Base-by-base conservation (phyloP, 1,140 invertebrate genomes). In the Solen grandis region DNA sequence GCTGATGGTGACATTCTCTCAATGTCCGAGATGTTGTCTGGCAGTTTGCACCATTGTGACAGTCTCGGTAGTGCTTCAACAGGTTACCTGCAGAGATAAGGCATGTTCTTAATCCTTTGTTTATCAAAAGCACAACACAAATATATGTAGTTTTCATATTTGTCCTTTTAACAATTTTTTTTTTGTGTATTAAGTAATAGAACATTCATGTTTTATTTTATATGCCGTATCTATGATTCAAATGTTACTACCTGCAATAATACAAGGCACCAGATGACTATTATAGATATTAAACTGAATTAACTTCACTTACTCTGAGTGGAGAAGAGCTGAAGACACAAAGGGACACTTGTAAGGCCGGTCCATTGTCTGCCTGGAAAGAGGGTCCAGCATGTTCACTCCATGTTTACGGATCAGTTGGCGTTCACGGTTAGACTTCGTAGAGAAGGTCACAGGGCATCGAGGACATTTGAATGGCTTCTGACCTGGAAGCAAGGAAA, bases 351-450 rank as follows among this genome's bases (percentile, higher is more conserved):
- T 97, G 91, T 95, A 97, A 0, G 96, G 96, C 55, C 96, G 92
- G 86, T 97, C 96, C 89, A 91, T 91, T 13, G 88, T 90, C 70
- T 90, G 89, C 10, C 90, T 77, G 10, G 88, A 86, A 19, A 89
- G 83, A 10, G 89, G 89, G 59, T 91, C 89, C 77, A 90, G 79
- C 87, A 90, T 90, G 84, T 91, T 90, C 1, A 92, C 85, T n/a
- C 89, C 89, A 89, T 99, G 97, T 89, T 98, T 98, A 19, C 97
- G 93, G 27, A 97, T 92, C 66, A 99, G 91, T 90, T 99, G 98
- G 19, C 98, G 95, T 86, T 99, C 98, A 90, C 98, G 97, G 91
- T 99, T 99, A 1, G 97, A 98, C 88, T 99, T 99, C 0, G 98
- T 99, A 3, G 98, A 99, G 91, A 99, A 99, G 0, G 97, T 94